phyloP scores from a whole-genome alignment of 2,113 vertebrate genomes.

The Rhombomys opimus region DNA sequence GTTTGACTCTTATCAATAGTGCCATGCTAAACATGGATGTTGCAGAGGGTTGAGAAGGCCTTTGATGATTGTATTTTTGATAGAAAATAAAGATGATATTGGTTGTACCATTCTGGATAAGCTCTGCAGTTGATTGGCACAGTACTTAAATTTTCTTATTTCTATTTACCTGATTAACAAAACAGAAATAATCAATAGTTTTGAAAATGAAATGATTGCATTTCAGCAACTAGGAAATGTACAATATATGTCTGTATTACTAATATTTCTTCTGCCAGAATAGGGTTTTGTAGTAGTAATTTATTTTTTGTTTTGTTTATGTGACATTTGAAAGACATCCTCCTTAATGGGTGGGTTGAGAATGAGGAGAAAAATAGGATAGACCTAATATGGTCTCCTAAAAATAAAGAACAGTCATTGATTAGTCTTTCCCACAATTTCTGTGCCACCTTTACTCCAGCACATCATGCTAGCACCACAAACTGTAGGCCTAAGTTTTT shows the following conservation, averaged over 20 bases:
- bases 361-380: neutral
- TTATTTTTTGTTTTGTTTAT: neutral
- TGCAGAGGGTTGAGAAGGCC: neutral
- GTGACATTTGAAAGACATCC: neutral
- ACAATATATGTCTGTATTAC: neutral
- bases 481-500: neutral
- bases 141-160: neutral
- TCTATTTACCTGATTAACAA: neutral
- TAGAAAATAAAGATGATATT: neutral
- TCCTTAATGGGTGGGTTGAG: neutral
- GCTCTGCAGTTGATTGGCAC: neutral
- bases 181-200: neutral
- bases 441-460: neutral
- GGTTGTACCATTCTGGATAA: neutral
- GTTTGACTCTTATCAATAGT: neutral
- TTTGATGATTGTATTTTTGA: neutral
- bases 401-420: neutral
- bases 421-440: neutral
- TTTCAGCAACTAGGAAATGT: neutral
- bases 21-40: neutral
- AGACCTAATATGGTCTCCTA: neutral
- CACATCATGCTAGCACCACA: neutral
- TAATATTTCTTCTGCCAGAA: neutral
- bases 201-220: neutral
- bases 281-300: neutral